Evolutionary conservation across 2,797 vertebrate genomes (phyloP), one percentile per base, ranked within the genome.

Genomic region (Peromyscus eremicus): DNA sequence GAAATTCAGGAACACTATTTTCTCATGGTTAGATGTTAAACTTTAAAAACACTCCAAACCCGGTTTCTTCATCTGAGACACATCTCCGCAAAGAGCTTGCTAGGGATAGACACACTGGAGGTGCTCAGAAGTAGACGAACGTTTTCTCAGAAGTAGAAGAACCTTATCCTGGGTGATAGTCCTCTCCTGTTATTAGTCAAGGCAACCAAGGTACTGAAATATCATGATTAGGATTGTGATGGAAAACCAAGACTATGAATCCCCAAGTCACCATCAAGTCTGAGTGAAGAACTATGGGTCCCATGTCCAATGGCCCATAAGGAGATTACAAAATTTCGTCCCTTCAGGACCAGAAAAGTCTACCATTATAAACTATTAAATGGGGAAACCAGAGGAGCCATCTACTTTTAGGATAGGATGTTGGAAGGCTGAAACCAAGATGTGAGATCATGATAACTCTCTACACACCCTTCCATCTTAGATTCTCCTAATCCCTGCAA

Each of bases 1-100:
- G 76, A 95, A 95, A 83, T 73, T 57, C 19, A 77, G 88, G 93
- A 93, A 96, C 55, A 94, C 81, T 66, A 89, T 82, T 94, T 95
- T 57, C 73, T 89, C 46, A 16, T 55, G 89, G 16, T 79, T 27
- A 84, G 75, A 49, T 71, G 75, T 57, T 91, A 64, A 86, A 91
- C 80, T 91, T 95, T 23, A 52, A 17, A 87, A 92, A 84, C 37
- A 64, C 29, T 79, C 83, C 60, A 71, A 62, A 27, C 57, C 32
- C 4, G 4, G 4, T 95, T 92, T 89, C 55, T 94, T 89, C 19
- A 37, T 19, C 40, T 75, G 90, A 82, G 17, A 23, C 29, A 60
- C 60, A 57, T 73, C 73, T 95, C 60, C 70, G 6, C 34, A 68
- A 57, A 82, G 40, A 80, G 62, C 4, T 81, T 37, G 3, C 40